Percentiles rank a stretch among this genome's conserved stretches.
phyloP scores from a whole-genome alignment of 2,797 vertebrate species.

The Neosilurus hyrtlii region DNA sequence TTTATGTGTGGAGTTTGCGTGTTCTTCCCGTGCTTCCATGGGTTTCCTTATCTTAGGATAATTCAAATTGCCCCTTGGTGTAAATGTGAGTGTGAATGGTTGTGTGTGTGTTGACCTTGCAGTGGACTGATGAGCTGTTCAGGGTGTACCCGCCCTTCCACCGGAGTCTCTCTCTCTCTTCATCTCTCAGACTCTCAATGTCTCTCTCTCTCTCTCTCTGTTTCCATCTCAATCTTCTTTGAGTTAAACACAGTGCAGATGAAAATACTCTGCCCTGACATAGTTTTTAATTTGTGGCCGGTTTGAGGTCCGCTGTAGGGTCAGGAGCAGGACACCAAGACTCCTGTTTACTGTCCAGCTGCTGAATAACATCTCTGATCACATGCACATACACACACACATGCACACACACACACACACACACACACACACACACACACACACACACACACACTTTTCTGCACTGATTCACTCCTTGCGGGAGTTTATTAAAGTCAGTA shows the following conservation, averaged over 20 bases:
- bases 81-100: too few species aligned
- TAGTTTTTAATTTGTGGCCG: slow-evolving; percentile 5
- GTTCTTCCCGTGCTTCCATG: too few species aligned
- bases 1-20: too few species aligned
- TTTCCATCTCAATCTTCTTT: not conserved
- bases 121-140: too few species aligned
- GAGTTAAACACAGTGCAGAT: slow-evolving; percentile 17
- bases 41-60: too few species aligned
- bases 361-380: slow-evolving; percentile 20
- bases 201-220: not conserved
- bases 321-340: slow-evolving; percentile 35
- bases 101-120: too few species aligned
- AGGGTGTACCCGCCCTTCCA: not conserved
- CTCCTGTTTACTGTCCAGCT: slow-evolving; percentile 18
- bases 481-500: not conserved
- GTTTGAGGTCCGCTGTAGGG: slow-evolving; percentile 27
- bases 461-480: not conserved
- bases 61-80: too few species aligned
- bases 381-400: not conserved
- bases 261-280: not conserved
- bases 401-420: not conserved
- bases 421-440: not conserved
- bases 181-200: not conserved
- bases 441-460: not conserved
- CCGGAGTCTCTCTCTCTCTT: not conserved